Conservation (phyloP, 2,888 invertebrate species). For the Aporophyla nigra region DNA sequence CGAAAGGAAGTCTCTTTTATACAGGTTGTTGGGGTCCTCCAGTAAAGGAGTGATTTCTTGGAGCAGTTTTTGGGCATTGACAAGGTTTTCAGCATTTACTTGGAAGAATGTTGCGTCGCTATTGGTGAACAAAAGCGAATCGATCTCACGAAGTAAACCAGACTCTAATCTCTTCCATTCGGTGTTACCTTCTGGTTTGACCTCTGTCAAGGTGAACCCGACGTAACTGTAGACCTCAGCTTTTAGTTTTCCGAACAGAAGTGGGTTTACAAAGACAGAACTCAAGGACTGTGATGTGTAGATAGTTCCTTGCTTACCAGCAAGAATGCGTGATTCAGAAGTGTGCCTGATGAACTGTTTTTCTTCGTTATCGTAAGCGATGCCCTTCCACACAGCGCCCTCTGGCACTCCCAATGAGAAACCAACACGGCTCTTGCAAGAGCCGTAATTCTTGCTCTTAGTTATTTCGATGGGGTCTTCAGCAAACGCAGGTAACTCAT, state of each 20-base stretch:
- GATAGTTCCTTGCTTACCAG: conserved; percentile 91
- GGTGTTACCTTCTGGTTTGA: conserved; percentile 77
- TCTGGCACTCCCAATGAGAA: conserved; percentile 92
- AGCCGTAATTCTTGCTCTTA: conserved; percentile 92
- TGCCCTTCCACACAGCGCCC: conserved; percentile 87
- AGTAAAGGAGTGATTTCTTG: conserved; percentile 92
- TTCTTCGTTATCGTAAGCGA: conserved; percentile 84
- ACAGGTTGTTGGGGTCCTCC: conserved; percentile 2
- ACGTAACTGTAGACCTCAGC: conserved; percentile 92
- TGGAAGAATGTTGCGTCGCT: neutral
- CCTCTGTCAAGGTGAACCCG: conserved; percentile 85
- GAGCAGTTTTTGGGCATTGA: conserved; percentile 83
- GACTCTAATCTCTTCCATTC: conserved; percentile 83
- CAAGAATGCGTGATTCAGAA: conserved; percentile 90
- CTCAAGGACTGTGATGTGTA: conserved; percentile 92
- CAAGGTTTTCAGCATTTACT: conserved; percentile 78
- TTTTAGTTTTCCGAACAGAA: conserved; percentile 90
- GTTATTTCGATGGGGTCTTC: conserved; percentile 91
- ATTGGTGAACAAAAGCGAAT: conserved; percentile 82
- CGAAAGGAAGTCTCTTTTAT: conserved; percentile 77
- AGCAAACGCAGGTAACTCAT: conserved; percentile 89
- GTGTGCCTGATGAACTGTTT: conserved; percentile 91
- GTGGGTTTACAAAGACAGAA: conserved; percentile 91
- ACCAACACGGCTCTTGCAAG: conserved; percentile 91
- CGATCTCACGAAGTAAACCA: conserved; percentile 83